Base-by-base conservation (phyloP, 2,888 invertebrate genomes). In the Notodonta dromedarius region DNA sequence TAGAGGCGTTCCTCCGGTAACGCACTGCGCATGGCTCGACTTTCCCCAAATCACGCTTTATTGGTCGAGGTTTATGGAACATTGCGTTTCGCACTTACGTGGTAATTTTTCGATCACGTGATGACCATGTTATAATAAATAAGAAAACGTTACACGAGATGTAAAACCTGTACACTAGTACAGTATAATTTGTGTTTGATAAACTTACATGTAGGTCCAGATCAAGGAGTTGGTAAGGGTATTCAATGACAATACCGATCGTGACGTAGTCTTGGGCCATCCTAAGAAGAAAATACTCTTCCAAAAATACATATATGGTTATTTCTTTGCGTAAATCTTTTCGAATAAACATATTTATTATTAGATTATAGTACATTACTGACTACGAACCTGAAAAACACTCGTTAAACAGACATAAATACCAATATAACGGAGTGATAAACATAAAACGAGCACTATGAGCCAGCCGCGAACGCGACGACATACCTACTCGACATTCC, bases 401-500 rank as follows among this genome's bases (percentile, higher is more conserved):
- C 14, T 50, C 50, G 50, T 50, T 50, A 50, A 50, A 16, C 9
- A 16, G 16, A 4, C 4, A 16, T 50, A 50, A 16, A 50, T 50
- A 50, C 50, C 50, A 50, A 50, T 50, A 50, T 50, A 50, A 50
- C 16, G 16, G 9, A 16, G 16, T 14, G 50, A 50, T 50, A 50
- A 16, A 50, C 50, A 50, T 50, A 16, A 50, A 50, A 50, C 50
- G 16, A n/a, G 50, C 16, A 16, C 16, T 50, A 9, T 4, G 50
- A 9, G 5, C 50, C 16, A 50, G 16, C 16, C 14, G 8, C 16
- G 14, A 16, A 24, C 52, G 32, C 32, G 32, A 32, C 51, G 24
- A n/a, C n/a, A n/a, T 24, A 63, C 61, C 74, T 80, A 82, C 88
- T 87, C 79, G 77, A 86, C 84, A 85, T 88, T 81, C 84, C 83